A percentile compares a stretch with the other conserved stretches of the same genome.
These are phyloP conservation scores for Calidris pygmaea DNA, from an alignment of 2,113 vertebrate genomes.

Conservation along the genomic window DNA sequence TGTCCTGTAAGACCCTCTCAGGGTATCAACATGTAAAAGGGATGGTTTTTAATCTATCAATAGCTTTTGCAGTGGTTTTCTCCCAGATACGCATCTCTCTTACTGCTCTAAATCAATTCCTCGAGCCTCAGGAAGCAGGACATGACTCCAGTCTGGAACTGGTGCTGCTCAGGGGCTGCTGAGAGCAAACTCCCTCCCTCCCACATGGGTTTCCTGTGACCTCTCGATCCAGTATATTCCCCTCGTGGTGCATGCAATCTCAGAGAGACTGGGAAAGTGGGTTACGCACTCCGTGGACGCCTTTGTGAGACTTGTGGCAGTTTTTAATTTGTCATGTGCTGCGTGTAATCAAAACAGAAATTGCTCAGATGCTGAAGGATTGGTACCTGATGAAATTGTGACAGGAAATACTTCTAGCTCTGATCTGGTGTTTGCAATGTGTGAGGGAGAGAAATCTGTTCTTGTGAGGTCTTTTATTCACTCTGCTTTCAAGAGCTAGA, in stretches of 20 bases:
- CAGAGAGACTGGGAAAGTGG: fast-evolving
- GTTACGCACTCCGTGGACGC: not conserved
- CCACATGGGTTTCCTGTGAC: not conserved
- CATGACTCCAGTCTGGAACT: not conserved
- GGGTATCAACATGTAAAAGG: not conserved
- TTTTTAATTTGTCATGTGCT: constrained; percentile 19
- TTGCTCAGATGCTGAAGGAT: constrained; percentile 45
- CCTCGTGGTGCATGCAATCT: not conserved
- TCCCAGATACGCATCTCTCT: not conserved
- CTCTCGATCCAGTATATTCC: not conserved
- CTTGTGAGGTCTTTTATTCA: constrained; percentile 54
- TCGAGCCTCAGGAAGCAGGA: not conserved
- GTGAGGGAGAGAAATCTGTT: constrained; percentile 59
- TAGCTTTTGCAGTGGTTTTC: not conserved
- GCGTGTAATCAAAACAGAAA: constrained; percentile 45
- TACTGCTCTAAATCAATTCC: not conserved
- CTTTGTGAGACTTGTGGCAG: not conserved
- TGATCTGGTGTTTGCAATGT: constrained; percentile 41
- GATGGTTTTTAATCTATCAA: not conserved
- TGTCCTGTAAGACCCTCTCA: not conserved
- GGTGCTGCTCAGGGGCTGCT: not conserved
- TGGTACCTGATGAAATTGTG: constrained; percentile 46
- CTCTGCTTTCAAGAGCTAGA: constrained; percentile 37
- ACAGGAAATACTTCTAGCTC: constrained; percentile 49
- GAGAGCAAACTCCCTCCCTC: not conserved